phyloP scores from a whole-genome alignment of 1,140 invertebrate species.

The Heliconius hewitsoni region DNA sequence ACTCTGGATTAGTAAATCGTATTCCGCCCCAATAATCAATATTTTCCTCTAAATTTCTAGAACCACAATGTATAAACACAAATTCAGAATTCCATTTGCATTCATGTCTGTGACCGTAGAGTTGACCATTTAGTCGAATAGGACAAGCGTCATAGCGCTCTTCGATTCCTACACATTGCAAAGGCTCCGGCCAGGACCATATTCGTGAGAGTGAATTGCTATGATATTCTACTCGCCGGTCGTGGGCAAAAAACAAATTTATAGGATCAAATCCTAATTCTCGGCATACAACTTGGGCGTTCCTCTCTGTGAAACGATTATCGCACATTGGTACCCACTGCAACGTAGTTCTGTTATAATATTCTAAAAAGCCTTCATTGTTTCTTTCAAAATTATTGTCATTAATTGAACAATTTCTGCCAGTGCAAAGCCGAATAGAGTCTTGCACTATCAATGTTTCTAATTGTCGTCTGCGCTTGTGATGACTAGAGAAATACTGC shows the following conservation, averaged over 20 bases:
- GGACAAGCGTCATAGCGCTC: constrained; percentile 92
- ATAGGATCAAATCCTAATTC: constrained; percentile 95
- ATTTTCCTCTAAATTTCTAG: constrained; percentile 85
- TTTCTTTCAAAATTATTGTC: constrained; percentile 76
- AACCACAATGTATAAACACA: constrained; percentile 96
- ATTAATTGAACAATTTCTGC: constrained; percentile 84
- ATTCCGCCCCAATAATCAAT: constrained; percentile 98
- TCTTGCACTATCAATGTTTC: constrained; percentile 81
- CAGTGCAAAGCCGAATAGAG: constrained; percentile 88
- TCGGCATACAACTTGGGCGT: constrained; percentile 96
- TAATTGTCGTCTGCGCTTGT: constrained; percentile 75
- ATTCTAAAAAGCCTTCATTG: constrained; percentile 94
- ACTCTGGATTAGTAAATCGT: constrained; percentile 92
- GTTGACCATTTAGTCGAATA: constrained; percentile 93
- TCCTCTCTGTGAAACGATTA: constrained; percentile 94
- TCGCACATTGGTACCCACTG: constrained; percentile 99
- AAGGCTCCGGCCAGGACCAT: constrained; percentile 97
- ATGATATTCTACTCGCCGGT: constrained; percentile 91
- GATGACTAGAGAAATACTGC: constrained; percentile 57
- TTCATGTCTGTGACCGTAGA: constrained; percentile 91
- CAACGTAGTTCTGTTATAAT: constrained; percentile 96
- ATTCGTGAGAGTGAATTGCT: constrained; percentile 91
- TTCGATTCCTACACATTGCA: constrained; percentile 93
- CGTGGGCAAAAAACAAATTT: constrained; percentile 92
- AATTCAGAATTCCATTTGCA: constrained; percentile 95